Conservation (phyloP, 2,888 invertebrate genomes). For the Tubiluchus corallicola region DNA sequence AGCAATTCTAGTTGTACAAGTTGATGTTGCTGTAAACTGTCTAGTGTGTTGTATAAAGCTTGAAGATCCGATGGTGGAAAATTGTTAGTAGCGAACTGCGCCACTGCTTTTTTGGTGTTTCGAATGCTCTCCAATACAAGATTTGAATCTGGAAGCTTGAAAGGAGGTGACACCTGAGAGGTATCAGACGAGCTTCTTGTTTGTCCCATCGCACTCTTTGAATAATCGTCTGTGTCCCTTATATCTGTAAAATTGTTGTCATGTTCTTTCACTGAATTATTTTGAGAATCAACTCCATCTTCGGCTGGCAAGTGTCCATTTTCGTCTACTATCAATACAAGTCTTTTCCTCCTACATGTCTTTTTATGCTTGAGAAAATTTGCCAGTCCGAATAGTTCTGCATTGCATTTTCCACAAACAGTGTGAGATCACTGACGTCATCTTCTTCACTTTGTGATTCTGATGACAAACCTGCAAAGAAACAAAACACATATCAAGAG, state of each 20-base stretch:
- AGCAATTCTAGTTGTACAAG: conserved; percentile 82
- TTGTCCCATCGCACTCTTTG: neutral
- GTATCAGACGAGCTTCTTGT: too few relatives aligned
- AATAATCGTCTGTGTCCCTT: neutral
- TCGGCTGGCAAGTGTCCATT: conserved; percentile 12
- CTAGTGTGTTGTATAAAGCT: conserved; percentile 68
- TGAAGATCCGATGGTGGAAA: conserved; percentile 42
- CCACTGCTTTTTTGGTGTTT: conserved; percentile 89
- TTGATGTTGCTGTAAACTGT: conserved; percentile 84
- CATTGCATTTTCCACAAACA: conserved; percentile 27
- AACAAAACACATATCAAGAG: too few relatives aligned
- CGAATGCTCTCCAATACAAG: conserved; percentile 80
- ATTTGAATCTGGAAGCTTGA: conserved; percentile 30
- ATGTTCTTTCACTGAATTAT: neutral
- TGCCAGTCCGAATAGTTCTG: conserved; percentile 23
- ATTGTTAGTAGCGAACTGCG: conserved; percentile 82
- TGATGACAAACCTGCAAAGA: neutral
- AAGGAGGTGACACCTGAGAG: conserved; percentile 35
- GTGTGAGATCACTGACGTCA: neutral
- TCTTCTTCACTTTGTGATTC: neutral
- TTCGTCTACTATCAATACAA: conserved; percentile 19
- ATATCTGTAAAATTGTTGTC: too few relatives aligned
- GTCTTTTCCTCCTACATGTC: conserved; percentile 19
- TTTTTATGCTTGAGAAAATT: conserved; percentile 26
- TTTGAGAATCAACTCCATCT: neutral